A percentile compares a stretch with the other conserved stretches of the same genome.
Evolutionary conservation across 2,888 invertebrate genomes (phyloP).

Genomic region (Sesia bembeciformis): DNA sequence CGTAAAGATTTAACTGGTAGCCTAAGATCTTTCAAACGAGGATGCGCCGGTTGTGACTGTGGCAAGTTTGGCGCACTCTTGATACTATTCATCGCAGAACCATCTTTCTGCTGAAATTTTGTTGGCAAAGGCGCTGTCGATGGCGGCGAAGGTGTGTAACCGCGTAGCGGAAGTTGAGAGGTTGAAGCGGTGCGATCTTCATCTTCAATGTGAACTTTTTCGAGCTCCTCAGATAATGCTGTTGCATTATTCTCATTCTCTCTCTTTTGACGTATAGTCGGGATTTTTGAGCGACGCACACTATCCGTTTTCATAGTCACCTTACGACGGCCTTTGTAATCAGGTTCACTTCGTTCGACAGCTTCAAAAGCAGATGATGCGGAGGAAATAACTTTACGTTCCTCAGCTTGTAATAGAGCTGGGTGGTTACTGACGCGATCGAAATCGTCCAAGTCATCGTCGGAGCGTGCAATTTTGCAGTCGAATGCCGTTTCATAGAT

Average conservation of each 20-base stretch:
- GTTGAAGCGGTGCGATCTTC: constrained; percentile 70
- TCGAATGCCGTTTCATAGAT: constrained; percentile 94
- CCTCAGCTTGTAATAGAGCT: constrained; percentile 76
- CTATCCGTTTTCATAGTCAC: constrained; percentile 72
- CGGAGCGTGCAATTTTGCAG: constrained; percentile 87
- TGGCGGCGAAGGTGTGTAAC: constrained; percentile 87
- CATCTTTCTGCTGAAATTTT: constrained; percentile 84
- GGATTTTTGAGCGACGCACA: constrained; percentile 74
- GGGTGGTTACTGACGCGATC: constrained; percentile 88
- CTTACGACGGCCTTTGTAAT: constrained; percentile 73
- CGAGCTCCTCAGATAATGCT: constrained; percentile 68
- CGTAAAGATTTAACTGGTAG: constrained; percentile 81
- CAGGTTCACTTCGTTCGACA: constrained; percentile 63
- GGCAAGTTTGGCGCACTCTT: constrained; percentile 87
- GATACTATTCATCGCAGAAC: constrained; percentile 83
- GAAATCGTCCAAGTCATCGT: constrained; percentile 86
- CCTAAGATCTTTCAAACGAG: constrained; percentile 81
- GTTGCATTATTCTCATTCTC: constrained; percentile 57
- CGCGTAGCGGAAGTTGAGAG: constrained; percentile 78
- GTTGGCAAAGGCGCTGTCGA: constrained; percentile 88
- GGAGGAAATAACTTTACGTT: constrained; percentile 62
- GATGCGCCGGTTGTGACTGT: constrained; percentile 77
- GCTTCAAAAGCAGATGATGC: constrained; percentile 68
- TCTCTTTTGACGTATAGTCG: constrained; percentile 71
- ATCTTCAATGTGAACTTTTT: constrained; percentile 78